phyloP scores from a whole-genome alignment of 2,113 vertebrate genomes.

The Vanacampus margaritifer region DNA sequence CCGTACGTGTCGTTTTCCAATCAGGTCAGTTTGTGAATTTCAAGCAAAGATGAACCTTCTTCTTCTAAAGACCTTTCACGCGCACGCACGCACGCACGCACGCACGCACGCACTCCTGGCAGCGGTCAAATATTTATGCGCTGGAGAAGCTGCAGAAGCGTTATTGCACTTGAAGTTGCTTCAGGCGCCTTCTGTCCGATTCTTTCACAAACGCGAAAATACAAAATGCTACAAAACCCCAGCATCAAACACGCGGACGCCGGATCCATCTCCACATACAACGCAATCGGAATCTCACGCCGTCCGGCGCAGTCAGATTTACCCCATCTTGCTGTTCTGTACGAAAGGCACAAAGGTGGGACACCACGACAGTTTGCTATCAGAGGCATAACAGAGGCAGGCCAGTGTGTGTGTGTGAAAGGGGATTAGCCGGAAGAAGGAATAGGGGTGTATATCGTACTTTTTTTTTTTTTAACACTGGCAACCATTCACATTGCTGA shows the following conservation, averaged over 20 bases:
- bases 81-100: conserved; percentile 4
- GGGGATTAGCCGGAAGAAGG: background rate
- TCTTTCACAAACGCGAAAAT: conserved; percentile 22
- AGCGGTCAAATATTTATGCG: conserved; percentile 60
- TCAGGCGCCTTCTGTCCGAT: conserved; percentile 23
- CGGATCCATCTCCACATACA: background rate
- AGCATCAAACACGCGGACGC: background rate
- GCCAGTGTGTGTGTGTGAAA: background rate
- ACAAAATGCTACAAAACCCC: conserved; percentile 52
- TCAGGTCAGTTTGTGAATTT: conserved; percentile 59
- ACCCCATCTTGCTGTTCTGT: background rate
- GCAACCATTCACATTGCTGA: background rate
- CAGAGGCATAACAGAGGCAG: background rate
- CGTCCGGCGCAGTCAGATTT: background rate
- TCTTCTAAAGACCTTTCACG: conserved; percentile 52
- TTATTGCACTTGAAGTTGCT: conserved; percentile 57
- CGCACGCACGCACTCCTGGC: conserved; percentile 9
- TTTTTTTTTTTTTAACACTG: background rate
- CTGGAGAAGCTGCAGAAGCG: conserved; percentile 34
- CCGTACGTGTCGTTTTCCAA: conserved; percentile 28
- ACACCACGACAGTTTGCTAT: background rate
- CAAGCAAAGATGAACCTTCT: conserved; percentile 55
- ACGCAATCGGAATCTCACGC: background rate
- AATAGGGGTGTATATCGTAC: background rate
- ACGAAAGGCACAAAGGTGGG: background rate